Conservation (phyloP, 2,797 vertebrate species). For the Sebastes taczanowskii region DNA sequence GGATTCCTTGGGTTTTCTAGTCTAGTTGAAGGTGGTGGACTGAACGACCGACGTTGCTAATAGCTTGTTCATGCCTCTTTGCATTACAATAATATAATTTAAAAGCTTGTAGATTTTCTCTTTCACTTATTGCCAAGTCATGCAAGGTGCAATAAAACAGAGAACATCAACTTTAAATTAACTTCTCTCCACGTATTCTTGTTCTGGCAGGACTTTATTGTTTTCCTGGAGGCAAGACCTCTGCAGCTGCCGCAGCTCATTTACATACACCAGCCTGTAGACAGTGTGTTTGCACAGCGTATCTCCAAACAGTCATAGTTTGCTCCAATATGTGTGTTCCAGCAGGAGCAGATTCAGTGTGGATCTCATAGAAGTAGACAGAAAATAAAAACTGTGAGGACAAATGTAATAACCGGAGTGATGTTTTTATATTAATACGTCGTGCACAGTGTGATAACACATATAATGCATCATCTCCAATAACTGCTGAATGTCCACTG, state of each 20-base stretch:
- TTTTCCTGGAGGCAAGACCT: slow-evolving; percentile 53
- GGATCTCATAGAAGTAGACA: slow-evolving; percentile 18
- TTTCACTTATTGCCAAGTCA: slow-evolving; percentile 4
- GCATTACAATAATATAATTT: background rate
- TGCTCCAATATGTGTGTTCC: slow-evolving; percentile 31
- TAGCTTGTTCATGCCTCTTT: background rate
- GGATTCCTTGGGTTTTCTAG: no score
- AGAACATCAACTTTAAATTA: slow-evolving; percentile 26
- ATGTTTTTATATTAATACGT: slow-evolving; percentile 21
- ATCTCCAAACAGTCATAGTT: slow-evolving; percentile 42
- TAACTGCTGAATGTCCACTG: slow-evolving; percentile 25
- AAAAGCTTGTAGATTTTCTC: background rate
- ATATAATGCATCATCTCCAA: slow-evolving; percentile 39
- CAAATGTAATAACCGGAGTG: slow-evolving; percentile 36
- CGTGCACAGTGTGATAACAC: slow-evolving; percentile 1
- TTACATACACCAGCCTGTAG: slow-evolving; percentile 44
- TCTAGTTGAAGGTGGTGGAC: background rate
- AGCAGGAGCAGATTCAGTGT: slow-evolving; percentile 27
- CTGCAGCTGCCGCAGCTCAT: slow-evolving; percentile 44
- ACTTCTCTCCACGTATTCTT: slow-evolving; percentile 8
- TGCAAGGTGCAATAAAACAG: slow-evolving; percentile 4
- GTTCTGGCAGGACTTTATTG: slow-evolving; percentile 34
- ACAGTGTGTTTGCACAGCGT: slow-evolving; percentile 40
- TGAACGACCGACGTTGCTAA: background rate
- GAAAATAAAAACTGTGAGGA: slow-evolving; percentile 14